Conservation (phyloP, 2,888 invertebrate genomes). For the Aphidoletes aphidimyza region DNA sequence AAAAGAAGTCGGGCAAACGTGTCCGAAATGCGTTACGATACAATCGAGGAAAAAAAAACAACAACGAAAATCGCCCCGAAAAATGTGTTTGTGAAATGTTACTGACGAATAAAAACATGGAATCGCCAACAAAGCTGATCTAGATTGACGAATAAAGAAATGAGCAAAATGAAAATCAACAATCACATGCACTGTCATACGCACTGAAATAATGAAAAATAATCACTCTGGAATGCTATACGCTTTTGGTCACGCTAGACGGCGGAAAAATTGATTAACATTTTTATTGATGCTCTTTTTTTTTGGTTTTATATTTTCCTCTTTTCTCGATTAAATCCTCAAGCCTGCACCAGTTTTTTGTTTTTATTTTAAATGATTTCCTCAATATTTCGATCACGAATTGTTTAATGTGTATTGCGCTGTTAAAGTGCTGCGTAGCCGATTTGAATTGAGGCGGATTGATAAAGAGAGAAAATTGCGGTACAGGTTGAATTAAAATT, state of each 20-base stretch:
- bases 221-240: neutral
- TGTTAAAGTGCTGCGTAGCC: neutral
- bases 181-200: neutral
- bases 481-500: neutral
- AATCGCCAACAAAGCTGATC: neutral
- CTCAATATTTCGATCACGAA: neutral
- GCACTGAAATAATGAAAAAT: neutral
- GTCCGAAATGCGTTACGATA: too few species aligned
- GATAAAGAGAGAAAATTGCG: neutral
- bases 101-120: too few species aligned
- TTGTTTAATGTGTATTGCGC: too few species aligned
- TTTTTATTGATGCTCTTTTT: slow-evolving; percentile 17
- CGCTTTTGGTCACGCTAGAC: neutral
- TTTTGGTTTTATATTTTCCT: neutral
- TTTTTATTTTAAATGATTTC: neutral
- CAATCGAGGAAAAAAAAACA: too few species aligned
- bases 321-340: neutral
- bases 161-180: slow-evolving; percentile 4
- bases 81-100: too few species aligned
- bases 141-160: neutral
- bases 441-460: neutral
- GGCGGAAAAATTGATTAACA: slow-evolving; percentile 30
- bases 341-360: neutral
- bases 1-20: neutral
- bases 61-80: too few species aligned